A percentile compares a stretch with the other conserved stretches of the same genome.
Evolutionary conservation across 2,888 invertebrate genomes (phyloP).

Genomic region (Blastobasis lacticolella): DNA sequence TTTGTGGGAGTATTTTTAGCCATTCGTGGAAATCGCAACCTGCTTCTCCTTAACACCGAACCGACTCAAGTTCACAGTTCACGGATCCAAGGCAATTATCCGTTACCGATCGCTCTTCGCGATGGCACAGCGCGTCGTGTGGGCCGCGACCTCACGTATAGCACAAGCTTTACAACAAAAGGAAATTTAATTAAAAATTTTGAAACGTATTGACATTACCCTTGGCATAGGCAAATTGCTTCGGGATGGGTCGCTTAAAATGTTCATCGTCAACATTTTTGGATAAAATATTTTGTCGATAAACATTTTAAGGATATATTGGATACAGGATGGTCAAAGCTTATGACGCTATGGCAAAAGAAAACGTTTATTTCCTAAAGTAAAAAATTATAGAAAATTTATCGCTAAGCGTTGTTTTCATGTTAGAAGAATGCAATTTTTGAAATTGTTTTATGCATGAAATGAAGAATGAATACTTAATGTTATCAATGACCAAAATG

Average conservation of each 20-base stretch:
- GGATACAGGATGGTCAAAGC: not conserved
- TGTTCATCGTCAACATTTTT: too few species aligned
- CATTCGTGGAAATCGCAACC: too few species aligned
- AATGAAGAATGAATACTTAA: not conserved
- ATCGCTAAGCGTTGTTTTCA: not conserved
- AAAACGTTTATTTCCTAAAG: not conserved
- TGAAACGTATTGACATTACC: not conserved
- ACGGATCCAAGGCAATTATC: conserved; percentile 34
- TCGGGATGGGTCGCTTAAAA: too few species aligned
- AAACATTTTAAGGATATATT: not conserved
- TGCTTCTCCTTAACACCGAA: conserved; percentile 21
- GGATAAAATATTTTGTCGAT: not conserved
- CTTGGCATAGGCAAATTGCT: too few species aligned
- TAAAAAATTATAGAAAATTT: not conserved
- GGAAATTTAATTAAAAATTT: conserved; percentile 3
- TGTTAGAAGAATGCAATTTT: too few species aligned
- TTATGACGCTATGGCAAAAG: not conserved
- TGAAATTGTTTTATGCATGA: not conserved
- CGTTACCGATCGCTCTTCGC: conserved; percentile 27
- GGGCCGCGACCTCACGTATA: conserved; percentile 21
- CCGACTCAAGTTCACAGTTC: conserved; percentile 33
- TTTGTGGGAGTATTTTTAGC: too few species aligned
- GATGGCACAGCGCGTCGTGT: conserved; percentile 22
- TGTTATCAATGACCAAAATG: not conserved
- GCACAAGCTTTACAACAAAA: conserved; percentile 2